Evolutionary conservation across 2,113 vertebrate genomes (phyloP).

Genomic region (Megaceryle torquata): DNA sequence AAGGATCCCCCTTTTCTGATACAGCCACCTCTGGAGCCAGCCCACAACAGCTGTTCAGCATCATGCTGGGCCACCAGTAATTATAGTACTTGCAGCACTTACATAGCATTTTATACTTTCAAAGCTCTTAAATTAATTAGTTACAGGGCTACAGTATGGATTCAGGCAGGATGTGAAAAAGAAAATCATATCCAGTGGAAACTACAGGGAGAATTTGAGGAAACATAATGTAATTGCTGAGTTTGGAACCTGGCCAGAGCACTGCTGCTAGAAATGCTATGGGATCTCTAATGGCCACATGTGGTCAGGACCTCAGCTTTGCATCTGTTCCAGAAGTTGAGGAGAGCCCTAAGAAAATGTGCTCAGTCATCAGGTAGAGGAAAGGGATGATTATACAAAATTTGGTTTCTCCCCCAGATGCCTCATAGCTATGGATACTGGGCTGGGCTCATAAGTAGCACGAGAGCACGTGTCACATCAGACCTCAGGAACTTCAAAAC

Average conservation of each 20-base stretch:
- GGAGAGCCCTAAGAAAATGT: neutral
- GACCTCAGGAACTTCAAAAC: neutral
- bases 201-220: conserved; percentile 13
- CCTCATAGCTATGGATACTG: neutral
- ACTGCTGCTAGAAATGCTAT: neutral
- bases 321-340: neutral
- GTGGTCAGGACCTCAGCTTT: neutral
- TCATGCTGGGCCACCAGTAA: neutral
- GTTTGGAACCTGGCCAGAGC: conserved; percentile 6
- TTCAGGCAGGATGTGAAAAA: conserved; percentile 18
- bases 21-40: neutral
- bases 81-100: conserved; percentile 2
- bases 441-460: neutral
- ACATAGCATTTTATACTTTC: conserved; percentile 26
- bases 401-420: neutral
- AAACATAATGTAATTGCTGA: conserved; percentile 14
- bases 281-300: neutral
- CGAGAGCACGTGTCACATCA: neutral
- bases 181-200: conserved; percentile 19
- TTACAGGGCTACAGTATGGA: neutral
- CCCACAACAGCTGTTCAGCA: neutral
- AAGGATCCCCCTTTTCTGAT: neutral
- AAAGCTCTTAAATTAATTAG: conserved; percentile 52
- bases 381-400: neutral
- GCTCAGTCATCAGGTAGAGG: neutral